Conservation (phyloP, 2,888 invertebrate genomes). For the Zelleria hepariella region DNA sequence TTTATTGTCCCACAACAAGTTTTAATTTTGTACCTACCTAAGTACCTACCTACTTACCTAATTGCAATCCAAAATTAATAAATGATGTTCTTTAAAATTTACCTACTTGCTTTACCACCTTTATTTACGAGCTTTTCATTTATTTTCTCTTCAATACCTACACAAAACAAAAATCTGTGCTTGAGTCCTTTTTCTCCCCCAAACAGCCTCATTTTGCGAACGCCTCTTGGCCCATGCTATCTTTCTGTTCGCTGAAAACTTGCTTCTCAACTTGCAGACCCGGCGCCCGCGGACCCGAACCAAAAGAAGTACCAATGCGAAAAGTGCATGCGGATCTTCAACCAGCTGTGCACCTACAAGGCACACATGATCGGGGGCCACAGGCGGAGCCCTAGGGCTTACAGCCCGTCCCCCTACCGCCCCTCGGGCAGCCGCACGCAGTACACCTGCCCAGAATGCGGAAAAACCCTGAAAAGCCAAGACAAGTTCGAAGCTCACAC, state of each 20-base stretch:
- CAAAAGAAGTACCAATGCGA: slow-evolving; percentile 56
- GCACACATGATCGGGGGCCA: slow-evolving; percentile 43
- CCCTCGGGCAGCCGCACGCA: slow-evolving; percentile 18
- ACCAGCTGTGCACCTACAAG: slow-evolving; percentile 41
- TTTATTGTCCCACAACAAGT: too few species aligned
- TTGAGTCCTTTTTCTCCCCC: too few species aligned
- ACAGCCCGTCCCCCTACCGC: slow-evolving; percentile 7
- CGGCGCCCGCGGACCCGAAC: slow-evolving; percentile 15
- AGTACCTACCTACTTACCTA: too few species aligned
- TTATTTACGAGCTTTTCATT: too few species aligned
- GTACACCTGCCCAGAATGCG: slow-evolving; percentile 48
- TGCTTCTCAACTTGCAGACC: slow-evolving; percentile 9
- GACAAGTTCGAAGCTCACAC: slow-evolving; percentile 51
- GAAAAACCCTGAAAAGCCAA: slow-evolving; percentile 43
- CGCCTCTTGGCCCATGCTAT: slow-evolving; percentile 5
- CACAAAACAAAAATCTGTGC: too few species aligned
- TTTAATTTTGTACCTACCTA: too few species aligned
- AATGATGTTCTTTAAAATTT: too few species aligned
- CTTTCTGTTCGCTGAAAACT: too few species aligned
- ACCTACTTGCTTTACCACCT: too few species aligned
- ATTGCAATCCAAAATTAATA: too few species aligned
- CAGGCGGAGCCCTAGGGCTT: slow-evolving; percentile 8
- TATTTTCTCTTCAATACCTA: too few species aligned
- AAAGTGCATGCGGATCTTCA: slow-evolving; percentile 55
- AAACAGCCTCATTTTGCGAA: slow-evolving; percentile 3